Evolutionary conservation across 2,113 vertebrate species (phyloP).

Genomic region (Erythrolamprus reginae): DNA sequence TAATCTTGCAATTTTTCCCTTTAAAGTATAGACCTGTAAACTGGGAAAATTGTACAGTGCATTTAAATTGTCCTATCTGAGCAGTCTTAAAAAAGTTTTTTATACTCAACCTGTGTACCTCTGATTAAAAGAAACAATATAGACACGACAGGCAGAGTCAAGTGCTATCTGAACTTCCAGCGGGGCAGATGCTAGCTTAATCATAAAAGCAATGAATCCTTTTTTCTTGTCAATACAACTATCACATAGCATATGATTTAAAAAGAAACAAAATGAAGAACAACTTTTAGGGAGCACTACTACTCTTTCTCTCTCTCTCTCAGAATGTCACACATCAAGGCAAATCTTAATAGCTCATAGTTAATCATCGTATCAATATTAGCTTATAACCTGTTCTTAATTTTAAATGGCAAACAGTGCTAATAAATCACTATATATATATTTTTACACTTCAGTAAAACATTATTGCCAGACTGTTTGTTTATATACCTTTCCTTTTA

Average conservation of each 20-base stretch:
- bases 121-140: conserved; percentile 81
- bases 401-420: conserved; percentile 73
- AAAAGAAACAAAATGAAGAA: conserved; percentile 59
- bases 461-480: conserved; percentile 64
- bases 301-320: conserved; percentile 67
- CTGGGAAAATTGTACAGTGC: conserved; percentile 98
- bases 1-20: conserved; percentile 89
- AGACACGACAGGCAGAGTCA: conserved; percentile 82
- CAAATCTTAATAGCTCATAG: conserved; percentile 75
- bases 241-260: conserved; percentile 74
- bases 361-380: conserved; percentile 79
- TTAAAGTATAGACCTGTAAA: conserved; percentile 91
- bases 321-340: conserved; percentile 70
- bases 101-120: conserved; percentile 88
- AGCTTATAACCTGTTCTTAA: conserved; percentile 78
- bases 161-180: conserved; percentile 85
- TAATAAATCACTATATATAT: conserved; percentile 62
- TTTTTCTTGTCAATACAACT: conserved; percentile 77
- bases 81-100: conserved; percentile 76
- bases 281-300: conserved; percentile 80
- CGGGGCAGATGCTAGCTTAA: conserved; percentile 77
- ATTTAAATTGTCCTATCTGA: conserved; percentile 90
- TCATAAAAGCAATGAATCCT: conserved; percentile 71
- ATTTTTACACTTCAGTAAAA: conserved; percentile 61
- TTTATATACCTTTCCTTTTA: conserved; percentile 33